Conservation (phyloP, 2,113 vertebrate genomes). For the Pelmatolapia mariae region DNA sequence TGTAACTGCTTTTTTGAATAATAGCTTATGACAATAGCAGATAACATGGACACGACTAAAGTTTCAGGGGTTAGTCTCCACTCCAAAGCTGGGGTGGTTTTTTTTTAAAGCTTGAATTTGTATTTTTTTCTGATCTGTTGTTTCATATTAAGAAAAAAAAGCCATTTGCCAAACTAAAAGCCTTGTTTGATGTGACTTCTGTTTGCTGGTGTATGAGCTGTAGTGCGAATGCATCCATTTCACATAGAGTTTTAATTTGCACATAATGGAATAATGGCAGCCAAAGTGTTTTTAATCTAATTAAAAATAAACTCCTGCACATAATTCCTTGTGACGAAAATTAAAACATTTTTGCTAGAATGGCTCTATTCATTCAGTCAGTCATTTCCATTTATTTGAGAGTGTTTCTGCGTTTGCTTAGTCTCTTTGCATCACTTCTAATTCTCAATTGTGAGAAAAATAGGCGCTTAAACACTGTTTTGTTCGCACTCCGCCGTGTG, state of each 20-base stretch:
- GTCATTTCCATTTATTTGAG: neutral
- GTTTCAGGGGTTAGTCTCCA: neutral
- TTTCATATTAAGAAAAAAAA: conserved; percentile 32
- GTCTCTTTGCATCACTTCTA: neutral
- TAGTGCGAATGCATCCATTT: conserved; percentile 3
- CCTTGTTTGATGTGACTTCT: neutral
- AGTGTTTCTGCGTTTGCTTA: neutral
- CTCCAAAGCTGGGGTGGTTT: neutral
- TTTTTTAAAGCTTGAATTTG: neutral
- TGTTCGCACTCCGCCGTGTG: conserved; percentile 15
- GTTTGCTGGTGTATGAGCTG: neutral
- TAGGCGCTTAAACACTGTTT: neutral
- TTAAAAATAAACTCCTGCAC: neutral
- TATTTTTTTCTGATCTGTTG: conserved; percentile 15
- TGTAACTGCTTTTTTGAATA: conserved; percentile 36
- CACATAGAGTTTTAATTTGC: conserved; percentile 13
- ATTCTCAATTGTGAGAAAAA: neutral
- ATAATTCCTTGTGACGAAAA: neutral
- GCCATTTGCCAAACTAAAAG: conserved; percentile 21
- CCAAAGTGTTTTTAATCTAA: conserved; percentile 4
- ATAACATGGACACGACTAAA: conserved; percentile 26
- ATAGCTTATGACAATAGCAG: conserved; percentile 44
- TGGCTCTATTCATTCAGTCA: neutral
- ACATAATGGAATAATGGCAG: neutral
- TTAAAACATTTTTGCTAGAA: neutral